Evolutionary conservation across 2,888 invertebrate genomes (phyloP).

Genomic region (Sarcophaga carnaria): DNA sequence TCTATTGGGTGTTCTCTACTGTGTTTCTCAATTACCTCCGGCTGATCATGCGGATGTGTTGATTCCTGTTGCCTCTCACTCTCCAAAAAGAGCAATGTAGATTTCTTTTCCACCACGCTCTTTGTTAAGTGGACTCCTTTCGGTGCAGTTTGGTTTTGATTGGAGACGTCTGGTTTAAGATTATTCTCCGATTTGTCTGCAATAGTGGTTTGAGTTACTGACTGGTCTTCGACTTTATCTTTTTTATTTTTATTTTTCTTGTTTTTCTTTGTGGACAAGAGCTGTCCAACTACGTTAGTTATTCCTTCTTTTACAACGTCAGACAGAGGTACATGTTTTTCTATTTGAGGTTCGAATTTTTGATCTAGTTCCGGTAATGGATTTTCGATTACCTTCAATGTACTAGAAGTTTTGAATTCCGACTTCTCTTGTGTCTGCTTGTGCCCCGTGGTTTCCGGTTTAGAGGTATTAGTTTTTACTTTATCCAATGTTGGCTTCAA

Average conservation of each 20-base stretch:
- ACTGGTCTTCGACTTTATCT: not conserved
- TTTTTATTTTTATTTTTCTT: slow-evolving; percentile 71
- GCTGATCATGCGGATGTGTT: slow-evolving; percentile 71
- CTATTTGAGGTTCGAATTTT: slow-evolving; percentile 8
- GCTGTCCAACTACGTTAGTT: slow-evolving; percentile 32
- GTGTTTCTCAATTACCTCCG: no score
- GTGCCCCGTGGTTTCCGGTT: not conserved
- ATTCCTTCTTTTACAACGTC: slow-evolving; percentile 47
- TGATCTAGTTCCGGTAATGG: not conserved
- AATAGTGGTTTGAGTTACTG: not conserved
- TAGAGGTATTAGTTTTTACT: slow-evolving; percentile 7
- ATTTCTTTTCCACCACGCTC: no score
- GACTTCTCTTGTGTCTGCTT: slow-evolving; percentile 18
- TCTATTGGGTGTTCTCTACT: no score
- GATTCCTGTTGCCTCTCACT: slow-evolving; percentile 72
- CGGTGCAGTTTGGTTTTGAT: slow-evolving; percentile 74
- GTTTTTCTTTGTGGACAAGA: slow-evolving; percentile 70
- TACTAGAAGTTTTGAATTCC: not conserved
- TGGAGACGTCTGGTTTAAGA: not conserved
- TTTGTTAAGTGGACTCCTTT: no score
- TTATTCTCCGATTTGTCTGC: not conserved
- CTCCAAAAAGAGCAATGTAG: no score
- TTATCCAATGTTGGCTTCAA: not conserved
- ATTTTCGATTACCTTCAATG: no score
- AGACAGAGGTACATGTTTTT: slow-evolving; percentile 30